Evolutionary conservation across 1,140 invertebrate genomes (phyloP).

Genomic region (Neodiprion lecontei): DNA sequence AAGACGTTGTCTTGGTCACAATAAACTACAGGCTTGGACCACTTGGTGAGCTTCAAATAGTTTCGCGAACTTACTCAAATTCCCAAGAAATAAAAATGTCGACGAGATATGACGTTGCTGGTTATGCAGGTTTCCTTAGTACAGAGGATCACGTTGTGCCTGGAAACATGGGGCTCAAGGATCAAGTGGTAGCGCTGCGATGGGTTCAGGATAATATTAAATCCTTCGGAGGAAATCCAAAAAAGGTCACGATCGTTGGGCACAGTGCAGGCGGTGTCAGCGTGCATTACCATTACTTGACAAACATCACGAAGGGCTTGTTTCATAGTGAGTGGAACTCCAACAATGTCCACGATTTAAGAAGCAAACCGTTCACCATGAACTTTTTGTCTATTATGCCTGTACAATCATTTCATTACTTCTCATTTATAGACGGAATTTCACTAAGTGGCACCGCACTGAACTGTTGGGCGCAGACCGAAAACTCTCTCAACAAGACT

Average conservation of each 20-base stretch:
- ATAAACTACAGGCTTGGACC: slow-evolving; percentile 70
- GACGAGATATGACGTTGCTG: slow-evolving; percentile 13
- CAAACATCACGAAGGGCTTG: slow-evolving; percentile 47
- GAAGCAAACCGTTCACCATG: no score
- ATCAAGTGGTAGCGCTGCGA: slow-evolving; percentile 66
- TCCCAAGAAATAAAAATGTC: background rate
- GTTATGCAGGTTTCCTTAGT: slow-evolving; percentile 61
- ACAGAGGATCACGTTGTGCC: slow-evolving; percentile 63
- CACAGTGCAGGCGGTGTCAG: slow-evolving; percentile 64
- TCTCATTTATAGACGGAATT: slow-evolving; percentile 71
- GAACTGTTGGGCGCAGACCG: slow-evolving; percentile 69
- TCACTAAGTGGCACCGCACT: slow-evolving; percentile 76
- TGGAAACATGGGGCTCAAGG: slow-evolving; percentile 70
- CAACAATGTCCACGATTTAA: no score
- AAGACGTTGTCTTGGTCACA: slow-evolving; percentile 69
- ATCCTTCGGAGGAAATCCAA: slow-evolving; percentile 63
- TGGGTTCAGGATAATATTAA: slow-evolving; percentile 68
- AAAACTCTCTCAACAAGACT: slow-evolving; percentile 69
- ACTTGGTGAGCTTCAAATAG: slow-evolving; percentile 53
- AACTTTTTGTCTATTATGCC: slow-evolving; percentile 34
- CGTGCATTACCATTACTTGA: slow-evolving; percentile 70
- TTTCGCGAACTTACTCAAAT: background rate
- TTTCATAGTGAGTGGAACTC: slow-evolving; percentile 54
- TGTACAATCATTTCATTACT: no score
- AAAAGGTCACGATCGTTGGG: slow-evolving; percentile 61